Evolutionary conservation across 2,797 vertebrate genomes (phyloP), one percentile per base, ranked within the genome.

Genomic region (Tapera naevia): DNA sequence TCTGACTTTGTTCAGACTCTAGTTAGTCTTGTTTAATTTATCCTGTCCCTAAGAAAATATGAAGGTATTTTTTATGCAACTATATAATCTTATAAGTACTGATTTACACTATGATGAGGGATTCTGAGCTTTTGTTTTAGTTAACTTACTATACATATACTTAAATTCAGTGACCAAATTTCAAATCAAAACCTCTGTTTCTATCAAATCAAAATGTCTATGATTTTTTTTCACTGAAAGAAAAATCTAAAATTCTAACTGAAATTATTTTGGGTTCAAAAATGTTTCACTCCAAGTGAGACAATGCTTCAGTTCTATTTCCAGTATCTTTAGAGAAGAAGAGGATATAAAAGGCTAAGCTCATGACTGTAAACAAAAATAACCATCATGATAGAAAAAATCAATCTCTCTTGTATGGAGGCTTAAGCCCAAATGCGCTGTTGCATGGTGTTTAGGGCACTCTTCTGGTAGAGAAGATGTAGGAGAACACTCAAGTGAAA

Each of bases 231-330:
- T 78, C 32, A 58, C 33, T 75, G 62, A 81, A 75, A 84, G 30
- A 51, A 90, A 86, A 84, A 46, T 37, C 17, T 61, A 22, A 57
- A 90, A 86, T 74, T 91, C 30, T 41, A 58, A n/a, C 27, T 82
- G 57, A 71, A 91, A 76, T 45, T 72, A 62, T 69, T 82, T 80
- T 81, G 90, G 17, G 51, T 94, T 95, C 22, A 46, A 50, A 24
- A 80, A 33, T 46, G 13, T 81, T 91, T 78, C 66, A 25, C 21
- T 91, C 17, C 7, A 35, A 84, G 57, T 78, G 25, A 90, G 66
- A 88, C 50, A 58, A 61, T 39, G 7, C 89, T 95, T 91, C 35
- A 43, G 54, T 91, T 92, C 58, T 91, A 46, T 92, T 91, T 78
- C 64, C 43, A 66, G 46, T 86, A 46, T 75, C 19, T 92, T 80